Base-by-base conservation (phyloP, 2,888 invertebrate genomes). In the Fragum fragum region DNA sequence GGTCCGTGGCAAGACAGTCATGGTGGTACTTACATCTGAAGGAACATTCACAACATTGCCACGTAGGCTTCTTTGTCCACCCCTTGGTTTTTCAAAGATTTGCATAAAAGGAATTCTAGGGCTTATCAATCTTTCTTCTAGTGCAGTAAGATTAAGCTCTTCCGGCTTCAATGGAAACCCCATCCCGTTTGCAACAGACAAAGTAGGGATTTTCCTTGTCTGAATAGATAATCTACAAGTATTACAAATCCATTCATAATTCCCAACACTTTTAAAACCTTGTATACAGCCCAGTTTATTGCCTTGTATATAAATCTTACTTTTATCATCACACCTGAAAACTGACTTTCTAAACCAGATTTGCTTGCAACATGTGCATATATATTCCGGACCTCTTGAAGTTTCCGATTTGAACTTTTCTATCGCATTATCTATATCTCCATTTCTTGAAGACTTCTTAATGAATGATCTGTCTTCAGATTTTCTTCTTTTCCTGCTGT, bases 11-110 rank as follows among this genome's bases (percentile, higher is more conserved):
- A 86, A 55, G 6, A 66, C 70, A 61, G 79, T 83, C 2, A 87
- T 78, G 6, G 87, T 88, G 59, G 70, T 72, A 42, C 73, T 81
- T 5, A 87, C 79, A 77, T 88, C 87, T 26, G 83, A 80, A 36
- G 88, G 88, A 1, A 88, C 86, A 88, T 87, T 87, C 7, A 88
- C 87, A 70, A 88, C 66, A 74, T 86, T 87, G 9, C 86, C 85
- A 32, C 55, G 53, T n/a, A 87, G 21, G 69, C 55, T 86, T 16
- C 85, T 28, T 47, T 87, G 87, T 0, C 73, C 73, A 52, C 82
- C 87, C 55, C 78, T 36, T 16, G 82, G 78, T 53, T 80, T 57
- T 47, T 82, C 73, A 39, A 76, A 63, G n/a, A 87, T 42, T 42
- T 83, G 80, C 82, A 83, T 83, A 63, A 85, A 87, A 26, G 85